Evolutionary conservation across 2,888 invertebrate genomes (phyloP), one percentile per base, ranked within the genome.

Genomic region (Chydorus sphaericus): DNA sequence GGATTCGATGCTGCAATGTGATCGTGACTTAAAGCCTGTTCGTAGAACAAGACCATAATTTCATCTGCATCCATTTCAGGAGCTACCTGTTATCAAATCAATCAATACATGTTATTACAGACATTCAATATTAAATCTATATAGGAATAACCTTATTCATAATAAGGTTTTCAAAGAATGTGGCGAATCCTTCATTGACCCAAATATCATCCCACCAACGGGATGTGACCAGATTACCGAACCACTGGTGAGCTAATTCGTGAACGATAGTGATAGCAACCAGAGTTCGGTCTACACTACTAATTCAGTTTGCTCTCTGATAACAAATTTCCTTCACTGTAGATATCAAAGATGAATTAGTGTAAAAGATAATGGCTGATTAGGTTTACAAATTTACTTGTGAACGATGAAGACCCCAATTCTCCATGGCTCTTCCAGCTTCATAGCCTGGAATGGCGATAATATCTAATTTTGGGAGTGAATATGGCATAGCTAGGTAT

Each of bases 401-500:
- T 71, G 86, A 91, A 0, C 89, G 90, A 61, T 92, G 82, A 58
- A 91, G 73, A 2, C 89, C 82, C 83, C 85, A 85, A 65, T 80
- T 79, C 66, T 79, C 91, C 90, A 85, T 85, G 57, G 88, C 82
- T 23, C 44, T 23, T 18, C 31, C 52, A 11, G 16, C 16, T 31
- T 26, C 33, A n/a, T 33, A 52, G 14, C 51, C 57, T 10, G 59
- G 59, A 11, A 60, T 26, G n/a, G 55, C 57, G 5, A 57, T 51
- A 53, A 59, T 50, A 44, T 60, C 60, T 29, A 53, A 54, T 49
- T 60, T 60, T 5, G 58, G 58, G 4, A 60, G 36, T 11, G 60
- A 54, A 36, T 54, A 60, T 3, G 58, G 54, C 20, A 59, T 51
- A 1, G 39, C 48, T 4, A 60, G 55, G 48, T 59, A 60, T 11